These are phyloP conservation scores for Prunella fulvescens DNA, from an alignment of 2,113 vertebrate genomes.

Conservation along the genomic window DNA sequence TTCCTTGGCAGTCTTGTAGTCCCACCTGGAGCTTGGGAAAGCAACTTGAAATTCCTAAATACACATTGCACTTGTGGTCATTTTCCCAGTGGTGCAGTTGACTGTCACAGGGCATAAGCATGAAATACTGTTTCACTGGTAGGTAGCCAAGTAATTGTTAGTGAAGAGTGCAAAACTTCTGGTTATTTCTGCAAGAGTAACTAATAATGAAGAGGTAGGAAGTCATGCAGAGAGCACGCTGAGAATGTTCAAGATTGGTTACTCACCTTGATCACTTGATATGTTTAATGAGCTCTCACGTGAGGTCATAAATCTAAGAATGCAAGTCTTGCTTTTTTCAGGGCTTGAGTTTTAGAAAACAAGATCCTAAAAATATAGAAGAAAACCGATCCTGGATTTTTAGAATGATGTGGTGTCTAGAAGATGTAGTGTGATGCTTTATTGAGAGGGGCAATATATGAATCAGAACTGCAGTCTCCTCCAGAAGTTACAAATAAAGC, in stretches of 20 bases:
- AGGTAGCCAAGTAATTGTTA: neutral
- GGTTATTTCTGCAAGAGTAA: neutral
- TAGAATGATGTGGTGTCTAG: neutral
- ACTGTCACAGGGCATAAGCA: neutral
- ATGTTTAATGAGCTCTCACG: neutral
- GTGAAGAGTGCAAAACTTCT: neutral
- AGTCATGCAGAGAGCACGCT: neutral
- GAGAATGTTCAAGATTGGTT: neutral
- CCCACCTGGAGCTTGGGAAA: neutral
- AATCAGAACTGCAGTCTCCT: neutral
- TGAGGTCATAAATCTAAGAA: neutral
- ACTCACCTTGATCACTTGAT: neutral
- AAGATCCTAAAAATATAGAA: neutral
- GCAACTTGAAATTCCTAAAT: neutral
- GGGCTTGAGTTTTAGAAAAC: neutral
- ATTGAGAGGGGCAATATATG: neutral
- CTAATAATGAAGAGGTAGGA: neutral
- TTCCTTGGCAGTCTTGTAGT: neutral
- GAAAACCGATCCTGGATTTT: neutral
- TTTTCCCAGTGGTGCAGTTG: neutral
- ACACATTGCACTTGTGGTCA: neutral
- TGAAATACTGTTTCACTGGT: neutral
- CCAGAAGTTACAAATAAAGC: neutral
- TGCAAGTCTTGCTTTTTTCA: neutral
- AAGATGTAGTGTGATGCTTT: neutral